Base-by-base conservation (phyloP, 2,797 vertebrate genomes). In the Novumbra hubbsi region DNA sequence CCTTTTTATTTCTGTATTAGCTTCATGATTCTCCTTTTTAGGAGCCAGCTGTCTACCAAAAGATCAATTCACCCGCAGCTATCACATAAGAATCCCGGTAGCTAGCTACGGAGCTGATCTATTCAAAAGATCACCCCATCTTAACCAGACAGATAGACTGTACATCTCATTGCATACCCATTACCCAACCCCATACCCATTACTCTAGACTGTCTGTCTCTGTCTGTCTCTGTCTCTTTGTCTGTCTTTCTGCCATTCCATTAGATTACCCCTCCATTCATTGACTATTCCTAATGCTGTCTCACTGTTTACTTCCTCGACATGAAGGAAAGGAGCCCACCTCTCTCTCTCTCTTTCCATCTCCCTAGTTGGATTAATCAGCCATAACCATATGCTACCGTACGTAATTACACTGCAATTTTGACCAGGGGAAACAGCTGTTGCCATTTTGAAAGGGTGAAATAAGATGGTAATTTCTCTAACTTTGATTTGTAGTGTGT, bases 341-440 rank as follows among this genome's bases (percentile, higher is more conserved):
- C 48, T 50, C 16, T 21, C 21, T 55, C 52, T 55, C 55, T 21
- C n/a, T 12, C 9, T 57, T 60, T 60, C 52, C 21, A 81, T 86
- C 62, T 84, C 87, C 88, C 86, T 86, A 84, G 86, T 86, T 86
- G 89, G 88, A 92, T 92, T 92, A 92, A 93, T 93, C 92, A 93
- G 86, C 89, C 86, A 84, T 92, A 91, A 91, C 91, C 92, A 93
- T 92, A 93, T 93, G 93, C 90, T 91, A 84, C 90, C 74, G 80
- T 79, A 76, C 85, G 90, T 90, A 92, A 94, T 92, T 91, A 91
- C 75, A 74, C 81, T 75, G 88, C 90, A 85, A 82, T 93, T 91
- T 85, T 88, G 87, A 91, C 90, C 91, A 85, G 79, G 84, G 85
- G 86, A 92, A 92, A 90, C 92, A 93, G 90, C 93, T 94, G 91